Conservation (phyloP, 37 sponge, comb jelly and placozoan genomes). For the Lycopodina hypogea region DNA sequence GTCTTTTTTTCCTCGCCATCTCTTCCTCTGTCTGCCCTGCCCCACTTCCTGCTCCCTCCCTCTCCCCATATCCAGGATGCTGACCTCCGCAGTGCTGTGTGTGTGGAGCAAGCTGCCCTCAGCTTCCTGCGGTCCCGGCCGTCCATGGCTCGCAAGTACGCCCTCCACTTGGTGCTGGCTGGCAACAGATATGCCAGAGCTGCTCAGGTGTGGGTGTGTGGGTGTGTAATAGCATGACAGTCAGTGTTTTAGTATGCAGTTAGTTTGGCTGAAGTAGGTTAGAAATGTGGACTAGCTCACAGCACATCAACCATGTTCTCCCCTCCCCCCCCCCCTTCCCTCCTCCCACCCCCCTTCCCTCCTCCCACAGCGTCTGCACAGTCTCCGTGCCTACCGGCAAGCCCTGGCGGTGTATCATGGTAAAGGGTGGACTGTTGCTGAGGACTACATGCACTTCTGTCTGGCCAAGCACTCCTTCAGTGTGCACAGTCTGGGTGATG, state of each 20-base stretch:
- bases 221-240: not conserved
- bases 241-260: not conserved
- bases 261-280: too few relatives aligned
- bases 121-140: conserved; percentile 64
- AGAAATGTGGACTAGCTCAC: too few relatives aligned
- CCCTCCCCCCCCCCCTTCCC: too few relatives aligned
- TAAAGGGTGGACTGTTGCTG: conserved; percentile 78
- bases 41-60: not conserved
- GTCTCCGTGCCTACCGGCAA: conserved; percentile 48
- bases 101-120: conserved; percentile 91
- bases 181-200: conserved; percentile 80
- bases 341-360: too few relatives aligned
- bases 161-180: conserved; percentile 82
- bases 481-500: conserved; percentile 33
- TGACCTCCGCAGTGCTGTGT: conserved; percentile 77
- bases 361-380: conserved; percentile 39
- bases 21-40: too few relatives aligned
- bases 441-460: conserved; percentile 61
- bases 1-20: too few relatives aligned
- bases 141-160: conserved; percentile 78
- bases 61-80: conserved; percentile 14
- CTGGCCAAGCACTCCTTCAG: conserved; percentile 48
- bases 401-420: conserved; percentile 59
- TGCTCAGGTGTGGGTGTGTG: conserved; percentile 55
- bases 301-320: too few relatives aligned